Base-by-base conservation (phyloP, 2,797 vertebrate genomes). In the Argya squamiceps region DNA sequence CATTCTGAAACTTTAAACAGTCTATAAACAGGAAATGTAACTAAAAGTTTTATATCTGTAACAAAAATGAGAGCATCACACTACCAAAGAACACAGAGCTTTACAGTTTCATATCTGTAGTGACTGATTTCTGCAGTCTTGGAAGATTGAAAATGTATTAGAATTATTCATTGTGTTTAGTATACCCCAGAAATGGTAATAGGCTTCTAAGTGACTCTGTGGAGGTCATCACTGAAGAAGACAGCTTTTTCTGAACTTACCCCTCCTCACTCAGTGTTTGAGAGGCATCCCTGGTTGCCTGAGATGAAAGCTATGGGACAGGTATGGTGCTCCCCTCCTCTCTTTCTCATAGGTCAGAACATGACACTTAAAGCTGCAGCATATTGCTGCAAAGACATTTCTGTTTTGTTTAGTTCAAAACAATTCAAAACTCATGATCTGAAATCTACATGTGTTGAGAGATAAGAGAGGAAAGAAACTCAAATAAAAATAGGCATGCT, bases 171-270 rank as follows among this genome's bases (percentile, higher is more conserved):
- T 81, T 79, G 79, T 91, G 46, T 91, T 62, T 82, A 70, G 60
- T 91, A 85, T 41, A 56, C 94, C 96, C 92, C 95, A 88, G 91
- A 93, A 97, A 95, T 67, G 36, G 74, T 84, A 94, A 97, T 49
- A 96, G 88, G 69, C 74, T 97, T 96, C 84, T 89, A 84, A 96
- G 91, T 79, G 91, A 84, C 83, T 92, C 73, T 78, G 50, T 84
- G 87, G 71, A 92, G 74, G 70, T 84, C 88, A 94, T 95, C 85
- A 97, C 74, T 84, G 89, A 93, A 96, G 92, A 95, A 94, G 12
- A 36, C 49, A 87, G 8, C 27, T 88, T 64, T 65, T 82, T 23
- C 41, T 82, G 71, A 84, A 64, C 64, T 67, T 63, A 29, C 11
- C 19, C 9, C 5, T 62, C 34, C 56, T 70, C 60, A 64, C 4